These are phyloP conservation scores for Galerucella calmariensis DNA, from an alignment of 2,888 invertebrate genomes.

Conservation along the genomic window DNA sequence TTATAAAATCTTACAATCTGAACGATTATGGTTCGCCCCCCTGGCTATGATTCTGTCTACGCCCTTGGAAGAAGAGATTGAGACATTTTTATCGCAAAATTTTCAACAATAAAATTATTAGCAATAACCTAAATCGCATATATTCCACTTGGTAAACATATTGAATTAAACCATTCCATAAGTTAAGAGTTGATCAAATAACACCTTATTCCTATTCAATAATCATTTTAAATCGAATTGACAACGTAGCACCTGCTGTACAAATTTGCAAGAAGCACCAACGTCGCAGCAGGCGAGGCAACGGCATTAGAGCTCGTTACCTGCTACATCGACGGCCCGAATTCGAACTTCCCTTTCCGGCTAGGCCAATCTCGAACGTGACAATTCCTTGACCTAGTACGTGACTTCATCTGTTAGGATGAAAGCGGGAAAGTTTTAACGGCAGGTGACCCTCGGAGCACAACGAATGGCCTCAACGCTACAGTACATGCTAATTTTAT, in stretches of 20 bases:
- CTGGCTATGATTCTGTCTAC: no score
- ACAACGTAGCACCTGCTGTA: constrained; percentile 1
- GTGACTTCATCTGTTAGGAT: constrained; percentile 48
- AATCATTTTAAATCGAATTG: background rate
- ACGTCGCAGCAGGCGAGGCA: background rate
- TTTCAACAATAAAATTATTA: no score
- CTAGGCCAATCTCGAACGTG: constrained; percentile 45
- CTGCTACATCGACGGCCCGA: constrained; percentile 1
- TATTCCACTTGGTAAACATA: no score
- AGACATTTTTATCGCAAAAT: no score
- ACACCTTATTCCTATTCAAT: background rate
- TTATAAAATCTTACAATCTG: no score
- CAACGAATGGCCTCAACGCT: constrained; percentile 33
- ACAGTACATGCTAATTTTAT: constrained; percentile 35
- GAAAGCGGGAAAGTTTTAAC: constrained; percentile 47
- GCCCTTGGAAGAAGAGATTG: no score
- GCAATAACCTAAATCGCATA: no score
- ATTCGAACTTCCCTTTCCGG: constrained; percentile 45
- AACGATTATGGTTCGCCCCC: no score
- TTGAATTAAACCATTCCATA: no score
- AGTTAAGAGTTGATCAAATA: no score
- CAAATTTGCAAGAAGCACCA: background rate
- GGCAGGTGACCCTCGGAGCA: constrained; percentile 42
- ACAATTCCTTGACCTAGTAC: constrained; percentile 51
- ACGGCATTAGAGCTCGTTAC: background rate